Evolutionary conservation across 37 sponge, comb jelly and placozoan species (phyloP), one percentile per base, ranked within the genome.

Genomic region (Sycon ciliatum): DNA sequence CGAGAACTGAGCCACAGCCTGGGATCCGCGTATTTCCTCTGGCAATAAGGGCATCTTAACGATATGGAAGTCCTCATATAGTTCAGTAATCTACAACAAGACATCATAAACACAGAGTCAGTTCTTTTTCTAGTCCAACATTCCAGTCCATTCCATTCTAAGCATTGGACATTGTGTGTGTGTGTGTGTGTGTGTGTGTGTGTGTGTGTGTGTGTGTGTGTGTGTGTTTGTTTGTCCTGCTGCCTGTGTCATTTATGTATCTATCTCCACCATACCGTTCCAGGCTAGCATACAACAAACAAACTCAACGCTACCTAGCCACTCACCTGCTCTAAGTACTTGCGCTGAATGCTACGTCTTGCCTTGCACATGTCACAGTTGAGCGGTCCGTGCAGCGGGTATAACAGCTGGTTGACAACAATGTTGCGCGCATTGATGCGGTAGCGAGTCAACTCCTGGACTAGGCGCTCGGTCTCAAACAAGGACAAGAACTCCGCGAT

Each of bases 401-500:
- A 56, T 5, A 96, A 61, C 16, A 96, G 73, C 73, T 96, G 99
- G 67, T 96, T 96, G 23, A 96, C 90, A 11, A 96, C 79, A 71
- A 96, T 77, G 67, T 96, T 88, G 70, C 84, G 89, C 0, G 93
- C 88, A 42, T 92, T 90, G 78, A 96, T 96, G 27, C 81, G 78
- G 36, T 88, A 71, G 16, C 83, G 85, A 7, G 90, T 80, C 0
- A 96, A 82, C 23, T 88, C 94, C 73, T 96, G 99, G 1, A 96
- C 80, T 32, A 96, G 85, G 36, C 99, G 56, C 80, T 96, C 99
- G 0, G 99, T 96, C 71, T 96, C 99, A 58, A 83, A 96, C 34
- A 96, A 67, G 0, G 99, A 96, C n/a, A 96, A 79, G 56, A 96
- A 96, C 71, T 96, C 99, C 0, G 99, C 85, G 22, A 92, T 96